Evolutionary conservation across 2,797 vertebrate genomes (phyloP).

Genomic region (Pampus argenteus): DNA sequence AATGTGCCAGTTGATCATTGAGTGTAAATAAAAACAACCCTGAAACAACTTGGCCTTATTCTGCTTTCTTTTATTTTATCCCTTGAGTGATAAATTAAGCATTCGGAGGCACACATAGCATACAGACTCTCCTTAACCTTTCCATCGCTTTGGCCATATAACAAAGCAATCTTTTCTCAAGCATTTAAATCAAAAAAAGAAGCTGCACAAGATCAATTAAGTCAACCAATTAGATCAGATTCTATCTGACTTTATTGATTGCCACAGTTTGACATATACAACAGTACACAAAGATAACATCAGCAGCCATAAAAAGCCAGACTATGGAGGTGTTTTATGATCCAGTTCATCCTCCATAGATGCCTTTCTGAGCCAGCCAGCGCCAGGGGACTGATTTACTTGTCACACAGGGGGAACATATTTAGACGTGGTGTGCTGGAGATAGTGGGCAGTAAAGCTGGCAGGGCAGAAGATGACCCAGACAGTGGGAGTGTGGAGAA

Average conservation of each 20-base stretch:
- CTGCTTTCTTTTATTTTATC: conserved; percentile 32
- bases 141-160: conserved; percentile 11
- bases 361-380: conserved; percentile 74
- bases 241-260: conserved; percentile 63
- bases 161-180: conserved; percentile 19
- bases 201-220: conserved; percentile 42
- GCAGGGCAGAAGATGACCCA: conserved; percentile 78
- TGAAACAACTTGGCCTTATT: conserved; percentile 34
- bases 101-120: not conserved
- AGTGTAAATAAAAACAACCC: conserved; percentile 51
- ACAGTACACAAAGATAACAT: conserved; percentile 78
- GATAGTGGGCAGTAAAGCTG: conserved; percentile 78
- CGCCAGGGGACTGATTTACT: conserved; percentile 85
- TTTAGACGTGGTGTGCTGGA: conserved; percentile 76
- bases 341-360: conserved; percentile 68
- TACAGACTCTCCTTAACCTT: conserved; percentile 14
- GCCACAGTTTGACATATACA: conserved; percentile 65
- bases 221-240: conserved; percentile 62
- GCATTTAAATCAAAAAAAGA: conserved; percentile 51
- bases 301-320: conserved; percentile 76
- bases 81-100: conserved; percentile 4
- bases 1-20: conserved; percentile 35
- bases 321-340: conserved; percentile 73
- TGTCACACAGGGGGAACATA: conserved; percentile 75
- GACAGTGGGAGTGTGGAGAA: conserved; percentile 71